phyloP scores from a whole-genome alignment of 2,888 invertebrate species.

The Mechanitis mazaeus region DNA sequence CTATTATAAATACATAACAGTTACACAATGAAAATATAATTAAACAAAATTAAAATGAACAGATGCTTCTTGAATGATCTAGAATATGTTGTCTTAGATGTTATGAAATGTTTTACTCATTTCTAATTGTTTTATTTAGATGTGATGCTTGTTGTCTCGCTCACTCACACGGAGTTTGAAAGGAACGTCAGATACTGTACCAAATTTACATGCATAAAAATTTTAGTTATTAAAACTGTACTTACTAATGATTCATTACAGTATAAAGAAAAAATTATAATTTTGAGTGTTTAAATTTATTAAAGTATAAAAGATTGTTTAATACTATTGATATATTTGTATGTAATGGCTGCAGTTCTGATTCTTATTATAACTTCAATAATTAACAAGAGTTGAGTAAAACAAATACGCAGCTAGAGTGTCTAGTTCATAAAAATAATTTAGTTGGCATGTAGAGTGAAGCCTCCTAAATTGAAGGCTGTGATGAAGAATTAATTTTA shows the following conservation, averaged over 20 bases:
- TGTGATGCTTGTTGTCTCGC: constrained; percentile 1
- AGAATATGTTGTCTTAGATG: constrained; percentile 28
- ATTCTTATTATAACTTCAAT: no score
- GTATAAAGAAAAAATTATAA: no score
- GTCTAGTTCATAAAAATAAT: constrained; percentile 19
- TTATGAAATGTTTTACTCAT: constrained; percentile 23
- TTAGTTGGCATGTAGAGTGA: constrained; percentile 23
- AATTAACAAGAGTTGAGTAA: constrained; percentile 22
- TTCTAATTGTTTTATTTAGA: constrained; percentile 9
- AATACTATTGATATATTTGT: no score
- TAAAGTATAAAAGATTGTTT: no score
- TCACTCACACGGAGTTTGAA: background rate
- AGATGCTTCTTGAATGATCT: constrained; percentile 56
- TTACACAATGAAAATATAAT: constrained; percentile 23
- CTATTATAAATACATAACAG: constrained; percentile 25
- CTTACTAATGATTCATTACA: no score
- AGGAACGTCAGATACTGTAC: background rate
- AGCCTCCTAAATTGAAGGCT: no score
- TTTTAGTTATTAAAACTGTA: no score
- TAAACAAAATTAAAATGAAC: constrained; percentile 18
- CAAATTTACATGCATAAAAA: no score
- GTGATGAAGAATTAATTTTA: no score
- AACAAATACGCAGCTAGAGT: constrained; percentile 18
- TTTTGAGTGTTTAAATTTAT: no score
- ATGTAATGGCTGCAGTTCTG: no score